phyloP scores from a whole-genome alignment of 2,113 vertebrate genomes.

The Nycticorax nycticorax region DNA sequence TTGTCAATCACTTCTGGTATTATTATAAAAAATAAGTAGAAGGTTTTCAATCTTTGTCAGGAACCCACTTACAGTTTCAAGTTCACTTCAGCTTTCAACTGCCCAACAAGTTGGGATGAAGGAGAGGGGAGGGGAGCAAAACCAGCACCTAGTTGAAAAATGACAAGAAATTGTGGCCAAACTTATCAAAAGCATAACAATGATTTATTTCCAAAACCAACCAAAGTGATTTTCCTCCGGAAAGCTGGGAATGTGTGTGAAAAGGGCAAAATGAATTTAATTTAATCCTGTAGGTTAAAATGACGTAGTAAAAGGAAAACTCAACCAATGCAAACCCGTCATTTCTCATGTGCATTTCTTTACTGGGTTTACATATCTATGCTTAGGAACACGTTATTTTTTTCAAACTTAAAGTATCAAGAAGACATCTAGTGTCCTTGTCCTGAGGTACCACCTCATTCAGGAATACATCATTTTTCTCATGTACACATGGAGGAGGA shows the following conservation, averaged over 20 bases:
- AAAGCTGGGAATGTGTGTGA: accelerated
- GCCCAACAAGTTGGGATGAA: neutral
- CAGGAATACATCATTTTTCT: neutral
- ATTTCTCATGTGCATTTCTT: neutral
- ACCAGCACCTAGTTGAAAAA: neutral
- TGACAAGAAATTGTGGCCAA: neutral
- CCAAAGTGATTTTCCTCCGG: neutral
- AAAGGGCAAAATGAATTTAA: neutral
- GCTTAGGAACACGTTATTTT: neutral
- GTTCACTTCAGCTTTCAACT: neutral
- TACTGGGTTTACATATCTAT: accelerated
- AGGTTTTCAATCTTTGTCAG: neutral
- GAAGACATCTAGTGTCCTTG: neutral
- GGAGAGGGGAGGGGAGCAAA: neutral
- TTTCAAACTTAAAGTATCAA: neutral
- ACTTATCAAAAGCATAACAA: neutral
- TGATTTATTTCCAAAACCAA: neutral
- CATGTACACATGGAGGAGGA: accelerated
- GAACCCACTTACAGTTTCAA: neutral
- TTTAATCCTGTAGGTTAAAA: neutral
- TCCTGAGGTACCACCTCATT: neutral
- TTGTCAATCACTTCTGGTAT: accelerated
- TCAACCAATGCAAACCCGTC: neutral
- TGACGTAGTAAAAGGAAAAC: neutral
- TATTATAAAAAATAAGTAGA: neutral